Evolutionary conservation across 2,113 vertebrate genomes (phyloP), one percentile per base, ranked within the genome.

Genomic region (Corythornis cristatus): DNA sequence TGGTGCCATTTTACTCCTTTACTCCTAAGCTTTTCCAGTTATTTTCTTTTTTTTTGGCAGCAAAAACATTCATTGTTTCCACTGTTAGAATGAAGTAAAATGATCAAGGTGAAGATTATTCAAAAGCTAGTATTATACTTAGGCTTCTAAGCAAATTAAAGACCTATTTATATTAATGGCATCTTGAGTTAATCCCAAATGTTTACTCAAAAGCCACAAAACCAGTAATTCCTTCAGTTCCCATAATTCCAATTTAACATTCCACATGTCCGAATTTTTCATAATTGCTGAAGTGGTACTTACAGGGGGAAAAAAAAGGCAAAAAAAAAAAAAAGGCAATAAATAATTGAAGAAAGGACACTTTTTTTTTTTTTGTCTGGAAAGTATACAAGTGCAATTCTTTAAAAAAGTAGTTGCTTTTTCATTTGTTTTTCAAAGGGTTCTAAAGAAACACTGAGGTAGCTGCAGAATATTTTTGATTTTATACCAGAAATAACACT

Each of bases 1-100:
- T 0, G 0, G 18, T 53, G 35, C 8, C 2, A 0, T 78, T 92
- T 84, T 33, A 78, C 62, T 76, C 70, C 37, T 15, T 15, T 4
- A 0, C 1, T 3, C 8, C 9, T 18, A 12, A 18, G 5, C 18
- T 70, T 67, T 64, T 45, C 35, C 28, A 86, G 21, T 12, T 67
- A 29, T 37, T 53, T 31, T 42, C 11, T 37, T 53, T 31, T 42
- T 9, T 85, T 89, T 28, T 43, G 20, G 37, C 22, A 86, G 58
- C 57, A 93, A 72, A 87, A 91, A 6, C 35, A 66, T 57, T 57
- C 4, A 37, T 48, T 84, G 62, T 9, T 89, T 46, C 31, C 28
- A n/a, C 21, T 35, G 6, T 61, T 42, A 16, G 3, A 35, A 78
- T 48, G n/a, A 54, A 78, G 8, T 43, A 64, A 85, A 65, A 64